phyloP scores from a whole-genome alignment of 1,140 invertebrate species.

The Scaptomyza graminum region DNA sequence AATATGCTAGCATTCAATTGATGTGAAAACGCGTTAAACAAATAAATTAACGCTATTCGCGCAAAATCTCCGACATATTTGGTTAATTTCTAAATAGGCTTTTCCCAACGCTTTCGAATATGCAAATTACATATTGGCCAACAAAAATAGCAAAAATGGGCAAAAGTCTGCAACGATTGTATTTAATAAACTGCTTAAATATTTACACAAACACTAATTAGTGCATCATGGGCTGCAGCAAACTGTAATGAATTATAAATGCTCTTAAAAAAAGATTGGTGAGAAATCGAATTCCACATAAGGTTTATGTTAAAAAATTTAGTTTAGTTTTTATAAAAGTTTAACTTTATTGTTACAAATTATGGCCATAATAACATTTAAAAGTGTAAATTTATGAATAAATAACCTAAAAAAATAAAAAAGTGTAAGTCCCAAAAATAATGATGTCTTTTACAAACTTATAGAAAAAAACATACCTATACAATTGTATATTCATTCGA shows the following conservation, averaged over 20 bases:
- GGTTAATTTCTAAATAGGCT: constrained; percentile 68
- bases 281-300: too few relatives aligned
- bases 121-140: constrained; percentile 48
- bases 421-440: too few relatives aligned
- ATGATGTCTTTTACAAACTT: too few relatives aligned
- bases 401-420: too few relatives aligned
- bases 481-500: background rate
- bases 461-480: too few relatives aligned
- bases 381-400: too few relatives aligned
- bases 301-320: too few relatives aligned
- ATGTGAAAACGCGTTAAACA: constrained; percentile 60
- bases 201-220: constrained; percentile 45
- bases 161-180: constrained; percentile 50
- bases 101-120: constrained; percentile 36
- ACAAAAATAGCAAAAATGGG: constrained; percentile 13
- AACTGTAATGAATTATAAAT: background rate
- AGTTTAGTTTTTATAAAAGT: too few relatives aligned
- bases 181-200: constrained; percentile 73
- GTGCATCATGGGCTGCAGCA: background rate
- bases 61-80: constrained; percentile 64
- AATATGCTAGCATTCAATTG: constrained; percentile 29
- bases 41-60: constrained; percentile 72
- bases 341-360: too few relatives aligned
- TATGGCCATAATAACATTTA: too few relatives aligned
- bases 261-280: constrained; percentile 3